Evolutionary conservation across 92 coral and sea anemone genomes (phyloP), one percentile per base, ranked within the genome.

Genomic region (Bergia puertoricense): DNA sequence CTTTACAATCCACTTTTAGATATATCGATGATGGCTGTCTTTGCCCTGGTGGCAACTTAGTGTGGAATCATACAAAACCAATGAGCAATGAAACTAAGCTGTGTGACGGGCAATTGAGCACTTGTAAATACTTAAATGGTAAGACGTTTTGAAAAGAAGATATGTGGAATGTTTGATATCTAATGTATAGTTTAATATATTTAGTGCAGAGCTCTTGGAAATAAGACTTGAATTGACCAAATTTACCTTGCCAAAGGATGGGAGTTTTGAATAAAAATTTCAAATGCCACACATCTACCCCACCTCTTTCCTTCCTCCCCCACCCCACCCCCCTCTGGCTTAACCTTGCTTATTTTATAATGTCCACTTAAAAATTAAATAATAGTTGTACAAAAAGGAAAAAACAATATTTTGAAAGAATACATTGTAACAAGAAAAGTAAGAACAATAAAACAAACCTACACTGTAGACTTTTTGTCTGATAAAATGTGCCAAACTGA

Each of bases 81-180:
- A 43, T 50, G 39, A 46, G 16, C 59, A 88, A 75, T 1, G 37
- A 65, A 23, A 76, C 91, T 87, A 76, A 43, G 46, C 74, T 68
- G 80, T 95, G 98, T 85, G 41, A 82, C 16, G 91, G 82, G 11
- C 96, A 93, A 68, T 44, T 69, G 57, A 72, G 86, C 71, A 82
- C 93, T 59, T 95, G 98, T 59, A 59, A 81, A 66, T 69, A 81
- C 8, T 86, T 91, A 39, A 95, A 95, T 88, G 93, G 98, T 95
- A 91, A 69, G 91, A 72, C 37, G 11, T 79, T 62, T 62, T 14
- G 9, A 22, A 39, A 48, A 66, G 14, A 8, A 48, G n/a, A 48
- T 15, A 77, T 8, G 6, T 23, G 13, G 14, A 4, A 7, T 1
- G 5, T 6, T 41, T 77, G 2, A 45, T 39, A 38, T 13, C 30